Conservation (phyloP, 1,140 invertebrate species). For the Dreissena rostriformis region DNA sequence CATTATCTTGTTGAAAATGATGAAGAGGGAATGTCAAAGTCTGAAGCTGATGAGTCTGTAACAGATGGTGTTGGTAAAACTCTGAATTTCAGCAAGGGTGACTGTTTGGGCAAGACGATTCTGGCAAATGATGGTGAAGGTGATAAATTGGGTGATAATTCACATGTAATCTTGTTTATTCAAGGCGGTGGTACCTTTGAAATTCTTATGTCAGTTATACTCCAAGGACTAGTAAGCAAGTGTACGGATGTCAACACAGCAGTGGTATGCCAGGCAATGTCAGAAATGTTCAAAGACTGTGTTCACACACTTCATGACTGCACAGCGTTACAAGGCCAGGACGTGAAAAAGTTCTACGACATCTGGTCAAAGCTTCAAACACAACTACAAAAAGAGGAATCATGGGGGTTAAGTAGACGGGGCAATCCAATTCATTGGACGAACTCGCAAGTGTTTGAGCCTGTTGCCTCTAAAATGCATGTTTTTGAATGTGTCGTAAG, state of each 20-base stretch:
- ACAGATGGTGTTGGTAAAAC: no score
- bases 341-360: background rate
- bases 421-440: slow-evolving; percentile 12
- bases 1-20: no score
- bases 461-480: slow-evolving; percentile 20
- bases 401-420: slow-evolving; percentile 23
- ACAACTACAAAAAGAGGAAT: background rate
- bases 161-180: background rate
- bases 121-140: no score
- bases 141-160: no score
- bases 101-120: no score
- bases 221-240: background rate
- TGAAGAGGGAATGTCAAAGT: no score
- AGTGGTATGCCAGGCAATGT: slow-evolving; percentile 8
- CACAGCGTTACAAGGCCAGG: background rate
- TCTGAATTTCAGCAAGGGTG: no score
- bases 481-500: slow-evolving; percentile 13
- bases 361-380: background rate
- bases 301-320: slow-evolving; percentile 23
- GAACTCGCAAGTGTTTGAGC: slow-evolving; percentile 17
- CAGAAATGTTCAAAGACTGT: background rate
- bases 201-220: slow-evolving; percentile 3
- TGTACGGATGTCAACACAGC: slow-evolving; percentile 16
- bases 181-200: slow-evolving; percentile 33
- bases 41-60: no score